phyloP scores from a whole-genome alignment of 2,113 vertebrate genomes.

The Solea solea region DNA sequence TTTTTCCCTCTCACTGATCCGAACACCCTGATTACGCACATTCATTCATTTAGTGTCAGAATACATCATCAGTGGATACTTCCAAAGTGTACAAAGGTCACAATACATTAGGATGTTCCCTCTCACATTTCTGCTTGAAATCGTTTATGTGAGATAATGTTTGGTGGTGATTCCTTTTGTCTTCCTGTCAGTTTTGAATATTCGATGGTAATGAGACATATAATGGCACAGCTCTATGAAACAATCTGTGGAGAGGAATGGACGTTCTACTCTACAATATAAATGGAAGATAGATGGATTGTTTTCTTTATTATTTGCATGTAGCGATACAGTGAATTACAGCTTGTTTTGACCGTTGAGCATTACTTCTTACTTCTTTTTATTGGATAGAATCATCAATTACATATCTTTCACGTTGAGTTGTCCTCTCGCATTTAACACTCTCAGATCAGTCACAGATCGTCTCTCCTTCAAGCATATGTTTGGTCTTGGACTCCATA shows the following conservation, averaged over 20 bases:
- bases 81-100: background rate
- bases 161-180: background rate
- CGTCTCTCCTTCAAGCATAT: slow-evolving; percentile 53
- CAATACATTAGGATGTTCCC: background rate
- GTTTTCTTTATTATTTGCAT: background rate
- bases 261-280: too few species aligned
- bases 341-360: background rate
- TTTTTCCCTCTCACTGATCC: too few species aligned
- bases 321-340: background rate
- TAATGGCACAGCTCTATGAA: background rate
- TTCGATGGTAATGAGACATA: slow-evolving; percentile 13
- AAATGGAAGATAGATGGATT: background rate
- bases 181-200: slow-evolving; percentile 4
- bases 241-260: background rate
- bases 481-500: slow-evolving; percentile 53
- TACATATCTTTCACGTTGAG: slow-evolving; percentile 18
- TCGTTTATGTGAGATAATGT: background rate
- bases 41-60: background rate
- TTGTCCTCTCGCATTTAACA: slow-evolving; percentile 43
- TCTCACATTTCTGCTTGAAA: background rate
- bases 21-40: too few species aligned
- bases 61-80: background rate
- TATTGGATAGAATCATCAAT: slow-evolving; percentile 4
- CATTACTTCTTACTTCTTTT: background rate
- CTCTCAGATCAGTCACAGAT: slow-evolving; percentile 24